phyloP scores from a whole-genome alignment of 2,888 invertebrate genomes.

The Aphrophora alni region DNA sequence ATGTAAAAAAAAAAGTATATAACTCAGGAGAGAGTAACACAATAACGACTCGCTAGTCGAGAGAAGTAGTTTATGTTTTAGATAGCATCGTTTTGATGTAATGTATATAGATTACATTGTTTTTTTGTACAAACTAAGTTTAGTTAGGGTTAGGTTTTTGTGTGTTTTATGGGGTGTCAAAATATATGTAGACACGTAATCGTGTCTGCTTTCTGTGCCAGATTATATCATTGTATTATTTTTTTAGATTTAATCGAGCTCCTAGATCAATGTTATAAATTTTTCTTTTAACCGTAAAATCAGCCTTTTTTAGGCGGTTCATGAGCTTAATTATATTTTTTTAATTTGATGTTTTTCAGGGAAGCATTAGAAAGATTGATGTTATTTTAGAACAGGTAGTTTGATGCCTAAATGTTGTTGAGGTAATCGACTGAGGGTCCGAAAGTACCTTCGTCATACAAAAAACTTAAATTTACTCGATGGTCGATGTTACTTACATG shows the following conservation, averaged over 20 bases:
- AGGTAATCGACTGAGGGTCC: constrained; percentile 19
- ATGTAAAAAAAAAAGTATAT: not conserved
- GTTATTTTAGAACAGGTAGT: not conserved
- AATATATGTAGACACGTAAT: not conserved
- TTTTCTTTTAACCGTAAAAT: not conserved
- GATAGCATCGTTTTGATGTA: not conserved
- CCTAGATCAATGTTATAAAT: constrained; percentile 29
- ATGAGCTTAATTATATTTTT: constrained; percentile 34
- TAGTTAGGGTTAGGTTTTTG: constrained; percentile 20
- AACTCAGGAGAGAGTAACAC: not conserved
- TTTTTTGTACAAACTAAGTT: constrained; percentile 42
- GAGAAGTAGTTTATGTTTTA: not conserved
- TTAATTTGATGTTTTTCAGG: constrained; percentile 15
- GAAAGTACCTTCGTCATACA: constrained; percentile 30
- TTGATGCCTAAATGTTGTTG: constrained; percentile 24
- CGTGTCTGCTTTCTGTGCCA: constrained; percentile 11
- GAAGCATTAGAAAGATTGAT: not conserved
- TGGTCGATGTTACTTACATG: constrained; percentile 32
- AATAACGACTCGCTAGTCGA: not conserved
- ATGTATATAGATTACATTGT: not conserved
- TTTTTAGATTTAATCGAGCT: constrained; percentile 25
- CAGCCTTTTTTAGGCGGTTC: not conserved
- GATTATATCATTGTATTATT: constrained; percentile 24
- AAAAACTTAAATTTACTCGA: constrained; percentile 26
- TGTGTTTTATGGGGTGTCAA: constrained; percentile 14